Evolutionary conservation across 2,797 vertebrate species (phyloP).

Genomic region (Acrossocheilus fasciatus): DNA sequence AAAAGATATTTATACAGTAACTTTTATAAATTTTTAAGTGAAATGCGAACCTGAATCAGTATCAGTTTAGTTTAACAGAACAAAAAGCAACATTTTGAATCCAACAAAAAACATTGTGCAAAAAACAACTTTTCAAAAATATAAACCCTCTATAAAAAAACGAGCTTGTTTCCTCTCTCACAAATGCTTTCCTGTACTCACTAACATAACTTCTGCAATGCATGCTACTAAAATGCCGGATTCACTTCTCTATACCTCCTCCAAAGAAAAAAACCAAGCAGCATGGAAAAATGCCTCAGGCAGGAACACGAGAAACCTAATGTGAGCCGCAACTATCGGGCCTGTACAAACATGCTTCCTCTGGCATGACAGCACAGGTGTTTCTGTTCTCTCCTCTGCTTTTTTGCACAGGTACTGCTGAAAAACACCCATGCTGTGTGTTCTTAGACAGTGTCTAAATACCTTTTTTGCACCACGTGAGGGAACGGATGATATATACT

Average conservation of each 20-base stretch:
- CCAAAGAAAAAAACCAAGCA: constrained; percentile 16
- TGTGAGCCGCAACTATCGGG: constrained; percentile 26
- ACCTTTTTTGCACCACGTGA: neutral
- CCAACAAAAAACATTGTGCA: neutral
- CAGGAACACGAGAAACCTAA: constrained; percentile 45
- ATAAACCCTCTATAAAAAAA: neutral
- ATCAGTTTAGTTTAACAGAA: neutral
- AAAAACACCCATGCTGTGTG: constrained; percentile 23
- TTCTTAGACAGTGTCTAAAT: neutral
- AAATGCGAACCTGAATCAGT: neutral
- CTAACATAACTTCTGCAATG: constrained; percentile 30
- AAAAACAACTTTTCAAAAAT: neutral
- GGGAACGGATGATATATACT: neutral
- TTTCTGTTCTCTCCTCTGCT: constrained; percentile 28
- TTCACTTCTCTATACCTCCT: constrained; percentile 17
- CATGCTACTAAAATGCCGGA: constrained; percentile 19
- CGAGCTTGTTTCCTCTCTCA: neutral
- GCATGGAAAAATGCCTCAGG: constrained; percentile 50
- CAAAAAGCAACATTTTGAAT: neutral
- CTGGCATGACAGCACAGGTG: constrained; percentile 56
- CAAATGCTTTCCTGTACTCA: neutral
- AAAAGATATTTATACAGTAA: neutral
- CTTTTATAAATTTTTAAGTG: neutral
- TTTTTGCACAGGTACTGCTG: neutral
- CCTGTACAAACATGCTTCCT: constrained; percentile 60